Conservation (phyloP, 2,797 vertebrate species). For the Columba guinea region DNA sequence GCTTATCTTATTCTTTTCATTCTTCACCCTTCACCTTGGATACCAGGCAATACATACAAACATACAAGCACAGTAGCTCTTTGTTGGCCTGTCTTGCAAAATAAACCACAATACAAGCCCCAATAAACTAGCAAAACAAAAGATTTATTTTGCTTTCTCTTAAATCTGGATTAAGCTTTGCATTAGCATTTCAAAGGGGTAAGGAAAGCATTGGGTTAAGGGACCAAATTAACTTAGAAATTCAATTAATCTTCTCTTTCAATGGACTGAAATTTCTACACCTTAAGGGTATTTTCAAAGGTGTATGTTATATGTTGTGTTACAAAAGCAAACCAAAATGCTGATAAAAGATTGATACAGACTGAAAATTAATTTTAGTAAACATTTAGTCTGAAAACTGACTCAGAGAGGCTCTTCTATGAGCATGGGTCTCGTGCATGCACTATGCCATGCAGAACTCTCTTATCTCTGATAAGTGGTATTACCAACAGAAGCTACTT, state of each 20-base stretch:
- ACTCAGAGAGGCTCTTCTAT: neutral
- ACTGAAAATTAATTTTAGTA: neutral
- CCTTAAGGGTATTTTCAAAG: neutral
- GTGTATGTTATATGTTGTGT: neutral
- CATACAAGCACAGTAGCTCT: neutral
- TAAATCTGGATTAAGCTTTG: neutral
- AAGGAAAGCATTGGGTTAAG: neutral
- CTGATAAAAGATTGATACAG: neutral
- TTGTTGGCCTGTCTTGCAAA: neutral
- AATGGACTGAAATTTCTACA: neutral
- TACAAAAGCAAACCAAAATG: neutral
- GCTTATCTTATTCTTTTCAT: neutral
- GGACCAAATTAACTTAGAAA: neutral
- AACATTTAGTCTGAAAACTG: neutral
- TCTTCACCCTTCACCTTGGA: neutral
- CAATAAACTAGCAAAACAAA: neutral
- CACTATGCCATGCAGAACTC: neutral
- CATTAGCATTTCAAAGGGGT: neutral
- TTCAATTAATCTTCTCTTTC: neutral
- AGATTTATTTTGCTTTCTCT: neutral
- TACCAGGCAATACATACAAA: neutral
- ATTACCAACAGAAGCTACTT: neutral
- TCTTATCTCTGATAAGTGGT: neutral
- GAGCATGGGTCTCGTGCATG: fast-evolving
- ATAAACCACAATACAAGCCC: neutral